Evolutionary conservation across 1,140 invertebrate genomes (phyloP).

Genomic region (Bemisia tabaci): DNA sequence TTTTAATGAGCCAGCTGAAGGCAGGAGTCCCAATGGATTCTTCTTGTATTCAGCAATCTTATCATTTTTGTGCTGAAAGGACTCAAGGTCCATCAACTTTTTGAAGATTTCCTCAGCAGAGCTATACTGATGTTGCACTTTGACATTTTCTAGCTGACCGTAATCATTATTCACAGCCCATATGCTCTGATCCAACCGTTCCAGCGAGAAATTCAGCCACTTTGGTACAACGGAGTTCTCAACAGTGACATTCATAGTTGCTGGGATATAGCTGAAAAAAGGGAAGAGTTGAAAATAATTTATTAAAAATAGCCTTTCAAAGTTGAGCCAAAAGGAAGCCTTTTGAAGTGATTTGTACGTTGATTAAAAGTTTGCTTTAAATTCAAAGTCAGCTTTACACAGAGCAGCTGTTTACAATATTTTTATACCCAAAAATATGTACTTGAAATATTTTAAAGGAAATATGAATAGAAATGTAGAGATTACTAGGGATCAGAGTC

Average conservation of each 20-base stretch:
- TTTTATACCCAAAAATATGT: too few species aligned
- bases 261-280: constrained; percentile 46
- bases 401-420: too few species aligned
- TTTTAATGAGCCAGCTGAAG: constrained; percentile 31
- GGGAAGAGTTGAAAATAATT: constrained; percentile 17
- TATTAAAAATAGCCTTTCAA: not conserved
- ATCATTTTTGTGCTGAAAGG: not conserved
- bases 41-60: not conserved
- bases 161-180: constrained; percentile 71
- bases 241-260: constrained; percentile 46
- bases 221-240: constrained; percentile 38
- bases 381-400: too few species aligned
- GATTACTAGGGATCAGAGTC: too few species aligned
- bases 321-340: too few species aligned
- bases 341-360: too few species aligned
- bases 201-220: constrained; percentile 63
- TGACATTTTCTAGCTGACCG: constrained; percentile 37
- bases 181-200: constrained; percentile 52
- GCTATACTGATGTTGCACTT: not conserved
- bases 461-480: too few species aligned
- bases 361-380: too few species aligned
- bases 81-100: not conserved
- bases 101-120: not conserved
- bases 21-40: not conserved
- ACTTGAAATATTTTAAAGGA: too few species aligned